These are phyloP conservation scores for Bombus picipes DNA, from an alignment of 1,140 invertebrate species.

Conservation along the genomic window DNA sequence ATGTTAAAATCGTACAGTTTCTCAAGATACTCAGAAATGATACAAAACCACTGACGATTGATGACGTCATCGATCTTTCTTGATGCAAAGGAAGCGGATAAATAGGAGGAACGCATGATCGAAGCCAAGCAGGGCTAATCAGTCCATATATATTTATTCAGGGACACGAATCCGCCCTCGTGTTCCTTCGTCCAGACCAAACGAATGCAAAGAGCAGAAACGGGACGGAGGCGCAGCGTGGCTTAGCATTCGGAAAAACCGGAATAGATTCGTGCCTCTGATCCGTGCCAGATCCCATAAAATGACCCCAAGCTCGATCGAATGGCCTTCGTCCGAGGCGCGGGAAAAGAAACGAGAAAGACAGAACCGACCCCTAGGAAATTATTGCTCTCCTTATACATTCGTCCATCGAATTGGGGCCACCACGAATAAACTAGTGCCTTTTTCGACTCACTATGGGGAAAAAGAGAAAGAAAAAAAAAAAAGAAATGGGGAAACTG, in stretches of 20 bases:
- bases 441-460: constrained; percentile 30
- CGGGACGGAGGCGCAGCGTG: constrained; percentile 34
- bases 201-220: constrained; percentile 44
- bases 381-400: constrained; percentile 82
- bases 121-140: constrained; percentile 76
- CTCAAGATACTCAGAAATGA: background rate
- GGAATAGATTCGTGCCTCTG: constrained; percentile 74
- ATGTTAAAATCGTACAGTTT: background rate
- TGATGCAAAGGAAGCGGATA: constrained; percentile 56
- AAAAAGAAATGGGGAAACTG: background rate
- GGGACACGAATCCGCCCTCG: constrained; percentile 68
- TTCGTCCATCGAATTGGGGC: constrained; percentile 71
- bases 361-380: constrained; percentile 66
- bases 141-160: constrained; percentile 81
- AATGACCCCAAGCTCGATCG: constrained; percentile 77
- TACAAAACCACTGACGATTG: background rate
- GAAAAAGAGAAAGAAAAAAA: background rate
- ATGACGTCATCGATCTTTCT: constrained; percentile 59
- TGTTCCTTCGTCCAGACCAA: constrained; percentile 52
- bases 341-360: constrained; percentile 30
- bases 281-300: constrained; percentile 80
- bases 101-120: constrained; percentile 68
- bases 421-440: constrained; percentile 55
- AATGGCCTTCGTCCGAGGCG: constrained; percentile 55
- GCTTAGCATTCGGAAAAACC: constrained; percentile 75